Base-by-base conservation (phyloP, 2,888 invertebrate genomes). In the Exephanes ischioxanthus region DNA sequence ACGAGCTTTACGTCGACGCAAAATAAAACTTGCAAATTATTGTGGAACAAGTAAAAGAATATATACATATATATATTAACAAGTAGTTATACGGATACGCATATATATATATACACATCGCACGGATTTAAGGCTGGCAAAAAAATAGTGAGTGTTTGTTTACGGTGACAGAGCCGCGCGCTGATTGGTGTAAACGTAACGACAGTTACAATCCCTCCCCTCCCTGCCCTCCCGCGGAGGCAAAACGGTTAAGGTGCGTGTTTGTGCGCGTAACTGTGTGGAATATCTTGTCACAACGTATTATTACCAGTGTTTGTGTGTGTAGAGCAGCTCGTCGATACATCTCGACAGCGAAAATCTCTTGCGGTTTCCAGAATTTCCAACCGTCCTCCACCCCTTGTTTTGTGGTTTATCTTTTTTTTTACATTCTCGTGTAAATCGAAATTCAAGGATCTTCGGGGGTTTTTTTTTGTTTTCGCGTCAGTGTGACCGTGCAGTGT, bases 401-500 rank as follows among this genome's bases (percentile, higher is more conserved):
- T 61, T 63, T 33, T 33, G 26, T 63, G 30, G 22, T 30, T 61
- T 33, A 1, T 33, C 14, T 61, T n/a, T 63, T 63, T 58, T 58
- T 61, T 33, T 33, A 22, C 14, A 16, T 30, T 26, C 26, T 16
- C 41, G 41, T 41, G 9, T 11, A 41, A 41, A 41, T 14, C 61
- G 61, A 61, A 61, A 22, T 26, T 30, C 61, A 30, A 26, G 61
- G 26, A 61, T 61, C 61, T 30, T 61, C 61, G 53, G n/a, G 3
- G 53, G 16, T 48, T 48, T 48, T 48, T 48, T 48, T 48, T 48
- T 16, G 26, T 33, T 14, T 33, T 33, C 63, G 63, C 63, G 63
- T 33, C 30, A 63, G 63, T 63, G 63, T 33, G 63, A 63, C 63
- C 16, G 63, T 63, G 63, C 63, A 63, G 63, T 63, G 63, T 63